Percentiles rank a stretch among this genome's conserved stretches.
These are phyloP conservation scores for Pemphredon lugubris DNA, from an alignment of 2,888 invertebrate species.

Conservation along the genomic window DNA sequence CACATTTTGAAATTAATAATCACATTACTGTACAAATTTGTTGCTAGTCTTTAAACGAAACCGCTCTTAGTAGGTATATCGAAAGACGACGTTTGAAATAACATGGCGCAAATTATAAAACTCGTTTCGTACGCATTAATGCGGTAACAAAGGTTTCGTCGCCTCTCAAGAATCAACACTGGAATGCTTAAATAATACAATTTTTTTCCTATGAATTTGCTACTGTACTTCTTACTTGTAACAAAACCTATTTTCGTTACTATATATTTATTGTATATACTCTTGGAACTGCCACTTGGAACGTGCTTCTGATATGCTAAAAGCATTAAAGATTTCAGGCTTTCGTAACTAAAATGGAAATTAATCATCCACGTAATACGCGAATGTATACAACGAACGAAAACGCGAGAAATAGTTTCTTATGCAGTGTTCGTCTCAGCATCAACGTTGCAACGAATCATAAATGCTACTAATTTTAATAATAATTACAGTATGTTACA, in stretches of 20 bases:
- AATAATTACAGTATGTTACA: constrained; percentile 70
- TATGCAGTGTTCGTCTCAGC: background rate
- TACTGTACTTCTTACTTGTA: constrained; percentile 29
- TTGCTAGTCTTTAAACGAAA: constrained; percentile 4
- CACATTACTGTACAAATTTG: constrained; percentile 70
- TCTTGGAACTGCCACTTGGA: constrained; percentile 44
- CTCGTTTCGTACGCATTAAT: constrained; percentile 20
- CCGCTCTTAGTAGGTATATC: constrained; percentile 3
- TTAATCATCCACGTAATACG: background rate
- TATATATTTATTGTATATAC: constrained; percentile 36
- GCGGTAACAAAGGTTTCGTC: constrained; percentile 34
- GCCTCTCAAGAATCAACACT: constrained; percentile 39
- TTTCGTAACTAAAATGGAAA: constrained; percentile 10
- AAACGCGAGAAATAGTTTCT: background rate
- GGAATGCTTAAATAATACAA: constrained; percentile 42
- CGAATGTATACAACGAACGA: background rate
- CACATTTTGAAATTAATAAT: constrained; percentile 54
- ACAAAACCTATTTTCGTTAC: constrained; percentile 39
- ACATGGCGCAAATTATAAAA: constrained; percentile 41
- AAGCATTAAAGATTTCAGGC: constrained; percentile 17
- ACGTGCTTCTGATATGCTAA: constrained; percentile 46
- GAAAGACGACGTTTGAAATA: constrained; percentile 26
- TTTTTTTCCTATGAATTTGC: constrained; percentile 19
- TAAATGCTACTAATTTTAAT: constrained; percentile 41
- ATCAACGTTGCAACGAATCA: constrained; percentile 7